Evolutionary conservation across 2,888 invertebrate species (phyloP).

Genomic region (Pristionchus mayeri): DNA sequence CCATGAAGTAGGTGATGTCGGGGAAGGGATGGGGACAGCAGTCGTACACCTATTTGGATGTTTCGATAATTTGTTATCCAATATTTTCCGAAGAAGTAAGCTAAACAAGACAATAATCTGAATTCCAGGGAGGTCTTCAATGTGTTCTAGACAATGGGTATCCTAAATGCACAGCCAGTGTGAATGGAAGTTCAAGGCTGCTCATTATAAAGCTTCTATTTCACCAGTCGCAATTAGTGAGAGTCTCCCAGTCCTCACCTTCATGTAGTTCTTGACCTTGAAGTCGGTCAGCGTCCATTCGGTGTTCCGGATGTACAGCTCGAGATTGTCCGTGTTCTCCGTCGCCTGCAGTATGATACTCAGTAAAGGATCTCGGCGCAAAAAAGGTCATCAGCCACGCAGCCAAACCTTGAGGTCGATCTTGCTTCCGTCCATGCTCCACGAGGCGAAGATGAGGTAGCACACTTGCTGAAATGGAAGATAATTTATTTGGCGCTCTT

Average conservation of each 20-base stretch:
- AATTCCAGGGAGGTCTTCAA: no score
- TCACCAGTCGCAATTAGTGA: no score
- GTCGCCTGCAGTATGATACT: slow-evolving; percentile 56
- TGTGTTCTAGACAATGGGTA: no score
- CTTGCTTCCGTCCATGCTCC: slow-evolving; percentile 74
- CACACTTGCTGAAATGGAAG: slow-evolving; percentile 67
- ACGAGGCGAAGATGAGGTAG: slow-evolving; percentile 73
- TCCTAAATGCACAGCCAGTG: no score
- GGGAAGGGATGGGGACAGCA: slow-evolving; percentile 73
- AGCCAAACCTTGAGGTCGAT: slow-evolving; percentile 52
- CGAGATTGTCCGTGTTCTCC: slow-evolving; percentile 69
- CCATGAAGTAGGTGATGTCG: slow-evolving; percentile 74
- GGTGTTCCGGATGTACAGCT: slow-evolving; percentile 72
- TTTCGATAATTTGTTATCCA: no score
- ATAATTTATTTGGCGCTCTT: background rate
- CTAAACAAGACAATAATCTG: no score
- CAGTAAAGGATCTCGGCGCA: background rate
- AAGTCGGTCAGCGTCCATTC: slow-evolving; percentile 75
- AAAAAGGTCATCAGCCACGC: background rate
- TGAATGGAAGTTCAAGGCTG: no score
- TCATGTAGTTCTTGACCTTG: slow-evolving; percentile 62
- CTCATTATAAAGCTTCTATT: no score
- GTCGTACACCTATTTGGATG: slow-evolving; percentile 70
- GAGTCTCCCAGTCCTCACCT: slow-evolving; percentile 49
- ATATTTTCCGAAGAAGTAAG: no score